These are phyloP conservation scores for Sisor rabdophorus DNA, from an alignment of 2,113 vertebrate genomes.

Conservation along the genomic window DNA sequence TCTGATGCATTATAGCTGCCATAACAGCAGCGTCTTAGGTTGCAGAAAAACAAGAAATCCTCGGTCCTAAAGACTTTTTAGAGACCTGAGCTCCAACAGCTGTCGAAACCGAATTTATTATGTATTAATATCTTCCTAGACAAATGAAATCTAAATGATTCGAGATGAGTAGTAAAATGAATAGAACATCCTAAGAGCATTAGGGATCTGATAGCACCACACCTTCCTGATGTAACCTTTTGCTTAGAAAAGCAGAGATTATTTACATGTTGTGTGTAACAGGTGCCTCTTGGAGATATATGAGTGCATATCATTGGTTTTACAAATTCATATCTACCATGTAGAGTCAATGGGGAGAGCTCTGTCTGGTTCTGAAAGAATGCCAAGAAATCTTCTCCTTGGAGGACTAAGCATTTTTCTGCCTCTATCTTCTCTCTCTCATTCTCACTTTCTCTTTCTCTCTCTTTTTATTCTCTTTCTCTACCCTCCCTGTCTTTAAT, in stretches of 20 bases:
- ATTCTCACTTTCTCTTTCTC: conserved; percentile 6
- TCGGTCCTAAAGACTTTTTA: not conserved
- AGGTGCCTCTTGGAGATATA: conserved; percentile 43
- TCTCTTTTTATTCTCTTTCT: conserved; percentile 8
- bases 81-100: too few species aligned
- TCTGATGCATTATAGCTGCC: not conserved
- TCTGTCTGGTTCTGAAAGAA: conserved; percentile 37
- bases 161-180: not conserved
- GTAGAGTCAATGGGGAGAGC: conserved; percentile 15
- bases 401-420: conserved; percentile 36
- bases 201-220: not conserved
- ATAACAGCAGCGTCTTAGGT: not conserved
- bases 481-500: not conserved
- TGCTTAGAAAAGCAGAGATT: conserved; percentile 55
- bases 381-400: conserved; percentile 41
- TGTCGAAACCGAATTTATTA: not conserved
- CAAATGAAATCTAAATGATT: not conserved
- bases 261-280: conserved; percentile 42
- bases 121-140: not conserved
- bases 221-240: conserved; percentile 6
- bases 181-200: not conserved
- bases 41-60: not conserved
- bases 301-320: conserved; percentile 48
- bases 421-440: not conserved
- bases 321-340: conserved; percentile 39